Evolutionary conservation across 2,113 vertebrate genomes (phyloP).

Genomic region (Syngnathus scovelli): DNA sequence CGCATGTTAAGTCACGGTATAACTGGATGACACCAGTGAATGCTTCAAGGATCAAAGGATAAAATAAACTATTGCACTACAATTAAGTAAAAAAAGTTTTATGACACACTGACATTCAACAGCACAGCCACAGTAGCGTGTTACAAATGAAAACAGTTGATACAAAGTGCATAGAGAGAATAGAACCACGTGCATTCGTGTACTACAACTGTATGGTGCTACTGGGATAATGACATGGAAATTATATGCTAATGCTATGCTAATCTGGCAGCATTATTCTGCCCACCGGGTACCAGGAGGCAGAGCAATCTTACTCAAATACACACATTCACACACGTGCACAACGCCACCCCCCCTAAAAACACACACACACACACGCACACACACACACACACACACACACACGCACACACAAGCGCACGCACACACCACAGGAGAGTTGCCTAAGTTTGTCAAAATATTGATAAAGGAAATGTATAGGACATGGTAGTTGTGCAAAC

Average conservation of each 20-base stretch:
- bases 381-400: conserved; percentile 5
- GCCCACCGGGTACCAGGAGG: conserved; percentile 63
- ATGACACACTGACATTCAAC: no score
- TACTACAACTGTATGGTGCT: conserved; percentile 5
- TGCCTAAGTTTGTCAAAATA: conserved; percentile 27
- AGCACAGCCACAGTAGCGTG: neutral
- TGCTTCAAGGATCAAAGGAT: neutral
- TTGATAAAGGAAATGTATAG: conserved; percentile 10
- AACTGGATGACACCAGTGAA: conserved; percentile 10
- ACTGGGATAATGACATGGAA: conserved; percentile 70
- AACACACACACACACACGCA: conserved; percentile 8
- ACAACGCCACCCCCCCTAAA: neutral
- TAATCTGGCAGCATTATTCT: conserved; percentile 77
- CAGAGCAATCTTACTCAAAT: conserved; percentile 53
- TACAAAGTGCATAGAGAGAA: conserved; percentile 43
- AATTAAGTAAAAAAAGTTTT: no score
- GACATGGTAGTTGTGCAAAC: neutral
- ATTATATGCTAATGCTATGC: conserved; percentile 77
- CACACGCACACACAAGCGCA: no score
- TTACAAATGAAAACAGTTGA: conserved; percentile 50
- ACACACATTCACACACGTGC: conserved; percentile 4
- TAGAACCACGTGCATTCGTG: conserved; percentile 6
- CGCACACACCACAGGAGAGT: conserved; percentile 22
- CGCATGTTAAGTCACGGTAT: conserved; percentile 20
- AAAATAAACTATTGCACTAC: no score